Conservation (phyloP, 2,113 vertebrate genomes). For the Nanorana parkeri region DNA sequence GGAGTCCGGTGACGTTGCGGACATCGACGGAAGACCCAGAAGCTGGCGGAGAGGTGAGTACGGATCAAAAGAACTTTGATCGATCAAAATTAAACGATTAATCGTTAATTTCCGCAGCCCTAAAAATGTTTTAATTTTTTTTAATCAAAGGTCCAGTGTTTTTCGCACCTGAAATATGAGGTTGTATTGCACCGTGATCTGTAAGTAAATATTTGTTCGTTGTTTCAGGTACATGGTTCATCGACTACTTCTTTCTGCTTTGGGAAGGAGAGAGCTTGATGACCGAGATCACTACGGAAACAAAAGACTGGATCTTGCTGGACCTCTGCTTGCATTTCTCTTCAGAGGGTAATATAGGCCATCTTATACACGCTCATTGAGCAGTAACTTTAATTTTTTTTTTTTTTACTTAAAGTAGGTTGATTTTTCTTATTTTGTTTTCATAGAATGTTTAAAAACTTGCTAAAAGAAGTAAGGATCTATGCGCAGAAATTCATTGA, state of each 20-base stretch:
- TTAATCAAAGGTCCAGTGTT: no score
- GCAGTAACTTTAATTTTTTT: background rate
- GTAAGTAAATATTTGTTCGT: background rate
- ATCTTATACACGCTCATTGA: no score
- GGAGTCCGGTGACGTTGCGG: no score
- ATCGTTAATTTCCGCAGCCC: no score
- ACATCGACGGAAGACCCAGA: no score
- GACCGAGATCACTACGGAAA: slow-evolving; percentile 99
- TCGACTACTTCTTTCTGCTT: slow-evolving; percentile 88
- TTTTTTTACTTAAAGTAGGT: background rate
- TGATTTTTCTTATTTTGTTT: background rate
- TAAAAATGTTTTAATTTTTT: no score
- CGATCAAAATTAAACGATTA: no score
- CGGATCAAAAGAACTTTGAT: no score
- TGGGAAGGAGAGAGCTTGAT: slow-evolving; percentile 93
- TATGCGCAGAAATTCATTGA: slow-evolving; percentile 99
- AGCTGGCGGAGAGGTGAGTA: no score
- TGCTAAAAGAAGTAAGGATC: slow-evolving; percentile 97
- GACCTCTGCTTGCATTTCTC: slow-evolving; percentile 92
- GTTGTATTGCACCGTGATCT: background rate
- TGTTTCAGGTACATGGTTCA: slow-evolving; percentile 95
- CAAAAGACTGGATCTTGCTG: slow-evolving; percentile 97
- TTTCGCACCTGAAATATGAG: background rate
- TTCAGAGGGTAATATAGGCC: slow-evolving; percentile 86
- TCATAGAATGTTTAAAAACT: slow-evolving; percentile 97